These are phyloP conservation scores for Pipistrellus pygmaeus DNA, from an alignment of 2,797 vertebrate species.

Conservation along the genomic window DNA sequence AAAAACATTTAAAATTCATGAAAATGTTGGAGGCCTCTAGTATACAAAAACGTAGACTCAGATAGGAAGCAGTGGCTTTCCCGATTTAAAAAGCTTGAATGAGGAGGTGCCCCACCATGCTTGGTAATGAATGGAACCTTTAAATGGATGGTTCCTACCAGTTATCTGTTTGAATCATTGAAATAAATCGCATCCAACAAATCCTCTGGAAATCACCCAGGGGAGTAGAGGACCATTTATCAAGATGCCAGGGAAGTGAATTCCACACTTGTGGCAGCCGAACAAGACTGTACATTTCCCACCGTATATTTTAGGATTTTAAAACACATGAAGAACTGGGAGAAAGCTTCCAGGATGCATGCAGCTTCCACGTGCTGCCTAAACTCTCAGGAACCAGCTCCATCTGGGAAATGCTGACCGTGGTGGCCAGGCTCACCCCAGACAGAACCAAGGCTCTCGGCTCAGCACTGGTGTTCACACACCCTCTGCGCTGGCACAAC, in stretches of 20 bases:
- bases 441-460: background rate
- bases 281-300: background rate
- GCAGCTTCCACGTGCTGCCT: background rate
- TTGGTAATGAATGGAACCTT: constrained; percentile 59
- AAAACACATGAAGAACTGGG: background rate
- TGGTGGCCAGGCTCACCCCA: background rate
- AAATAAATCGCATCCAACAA: constrained; percentile 65
- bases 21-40: background rate
- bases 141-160: constrained; percentile 31
- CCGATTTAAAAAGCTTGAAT: background rate
- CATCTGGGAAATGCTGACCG: background rate
- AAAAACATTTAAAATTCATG: background rate
- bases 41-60: background rate
- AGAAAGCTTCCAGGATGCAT: background rate
- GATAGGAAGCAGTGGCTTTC: background rate
- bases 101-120: background rate
- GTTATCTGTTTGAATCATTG: constrained; percentile 71
- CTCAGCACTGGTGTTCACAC: background rate
- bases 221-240: constrained; percentile 59
- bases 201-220: constrained; percentile 62
- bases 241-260: constrained; percentile 54
- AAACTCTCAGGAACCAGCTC: background rate
- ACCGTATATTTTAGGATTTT: constrained; percentile 5
- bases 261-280: background rate
- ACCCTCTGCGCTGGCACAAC: background rate